These are phyloP conservation scores for Murina feae DNA, from an alignment of 2,113 vertebrate genomes.

Conservation along the genomic window DNA sequence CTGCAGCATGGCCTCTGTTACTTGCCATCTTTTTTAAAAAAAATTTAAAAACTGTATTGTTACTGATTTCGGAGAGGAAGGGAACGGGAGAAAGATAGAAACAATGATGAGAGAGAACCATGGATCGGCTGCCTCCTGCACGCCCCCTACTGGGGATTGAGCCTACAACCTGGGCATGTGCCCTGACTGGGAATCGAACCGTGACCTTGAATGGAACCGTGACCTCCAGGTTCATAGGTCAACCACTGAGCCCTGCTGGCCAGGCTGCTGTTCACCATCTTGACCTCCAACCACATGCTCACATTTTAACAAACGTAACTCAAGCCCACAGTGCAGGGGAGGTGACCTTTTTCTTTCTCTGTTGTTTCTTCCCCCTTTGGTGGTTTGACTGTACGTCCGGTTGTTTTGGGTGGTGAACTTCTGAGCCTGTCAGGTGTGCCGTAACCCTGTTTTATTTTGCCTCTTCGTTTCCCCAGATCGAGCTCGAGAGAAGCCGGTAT, in stretches of 20 bases:
- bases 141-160: no score
- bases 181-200: no score
- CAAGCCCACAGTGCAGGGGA: neutral
- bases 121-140: no score
- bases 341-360: neutral
- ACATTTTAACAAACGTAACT: neutral
- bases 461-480: slow-evolving; percentile 81
- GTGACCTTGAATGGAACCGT: no score
- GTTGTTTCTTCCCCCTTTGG: rapidly evolving
- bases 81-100: no score
- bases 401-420: neutral
- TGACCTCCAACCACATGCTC: neutral
- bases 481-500: slow-evolving; percentile 89
- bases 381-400: neutral
- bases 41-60: no score
- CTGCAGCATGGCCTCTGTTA: neutral
- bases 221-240: no score
- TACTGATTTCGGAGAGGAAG: no score
- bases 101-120: no score
- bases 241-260: no score
- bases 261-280: neutral
- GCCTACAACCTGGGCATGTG: no score
- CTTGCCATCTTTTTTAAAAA: neutral
- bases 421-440: neutral
- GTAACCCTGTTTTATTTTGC: neutral